Evolutionary conservation across 2,797 vertebrate species (phyloP), one percentile per base, ranked within the genome.

Genomic region (Anguilla marmorata): DNA sequence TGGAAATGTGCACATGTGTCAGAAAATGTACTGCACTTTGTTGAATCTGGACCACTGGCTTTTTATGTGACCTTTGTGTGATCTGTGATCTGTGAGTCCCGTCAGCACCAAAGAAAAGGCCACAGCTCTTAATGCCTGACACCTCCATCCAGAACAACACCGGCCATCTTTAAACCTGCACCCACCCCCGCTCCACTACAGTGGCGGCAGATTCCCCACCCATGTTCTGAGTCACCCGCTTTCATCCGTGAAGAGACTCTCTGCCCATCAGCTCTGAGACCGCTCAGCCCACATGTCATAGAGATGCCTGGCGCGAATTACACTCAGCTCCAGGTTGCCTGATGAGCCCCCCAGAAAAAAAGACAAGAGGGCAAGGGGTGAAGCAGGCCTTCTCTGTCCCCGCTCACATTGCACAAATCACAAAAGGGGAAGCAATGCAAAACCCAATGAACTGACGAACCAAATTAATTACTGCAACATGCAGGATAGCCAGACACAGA

Each of bases 161-260:
- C 52, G 14, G 41, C 83, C 52, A 11, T 30, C 83, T 33, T 16
- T 27, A 12, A 30, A 52, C 12, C 52, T 27, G 30, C 83, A 27
- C 12, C 50, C 83, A 16, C 50, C 27, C 50, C 83, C 83, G 2
- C n/a, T n/a, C 50, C 24, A n/a, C 24, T 24, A 7, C 52, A 48
- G 79, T 50, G 45, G 79, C 27, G 79, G 79, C 52, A 56, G 50
- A 52, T n/a, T 33, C 83, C n/a, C 27, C 12, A 11, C 27, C 83
- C n/a, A 33, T n/a, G 50, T 12, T 30, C 83, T 84, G 83, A 84
- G 30, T 84, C 83, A 84, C 83, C n/a, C 1, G n/a, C 52, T 84
- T 56, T 84, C 50, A 58, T 58, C 27, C 33, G 82, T 84, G 83
- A 84, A 84, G 83, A 33, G 83, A 52, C 83, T 30, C 83, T 84